A percentile compares a stretch with the other conserved stretches of the same genome.
phyloP scores from a whole-genome alignment of 2,888 invertebrate species.

The Balanococcus diminutus region DNA sequence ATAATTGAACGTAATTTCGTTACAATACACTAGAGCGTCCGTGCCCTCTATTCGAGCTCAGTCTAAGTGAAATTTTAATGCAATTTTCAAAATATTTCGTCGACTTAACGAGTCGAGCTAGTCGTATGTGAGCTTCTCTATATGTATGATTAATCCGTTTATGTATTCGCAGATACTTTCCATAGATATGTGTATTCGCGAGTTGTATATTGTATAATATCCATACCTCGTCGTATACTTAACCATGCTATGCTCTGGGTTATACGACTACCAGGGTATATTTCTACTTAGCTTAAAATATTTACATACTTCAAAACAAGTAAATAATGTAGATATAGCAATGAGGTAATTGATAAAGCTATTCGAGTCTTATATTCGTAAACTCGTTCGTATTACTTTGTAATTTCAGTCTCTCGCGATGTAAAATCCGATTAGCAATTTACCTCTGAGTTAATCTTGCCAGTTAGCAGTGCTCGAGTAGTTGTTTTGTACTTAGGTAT shows the following conservation, averaged over 20 bases:
- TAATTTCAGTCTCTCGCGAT: background rate
- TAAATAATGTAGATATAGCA: background rate
- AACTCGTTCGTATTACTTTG: background rate
- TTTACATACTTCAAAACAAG: background rate
- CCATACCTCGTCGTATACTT: no score
- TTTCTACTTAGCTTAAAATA: background rate
- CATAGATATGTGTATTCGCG: no score
- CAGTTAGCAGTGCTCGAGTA: background rate
- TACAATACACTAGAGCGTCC: background rate
- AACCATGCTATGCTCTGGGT: background rate
- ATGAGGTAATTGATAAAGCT: slow-evolving; percentile 1
- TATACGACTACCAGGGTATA: background rate
- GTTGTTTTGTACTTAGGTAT: no score
- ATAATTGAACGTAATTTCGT: slow-evolving; percentile 5
- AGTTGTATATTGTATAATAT: no score
- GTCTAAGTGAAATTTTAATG: slow-evolving; percentile 5
- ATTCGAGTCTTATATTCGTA: background rate
- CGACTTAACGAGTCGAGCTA: background rate
- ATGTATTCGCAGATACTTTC: background rate
- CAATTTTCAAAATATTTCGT: background rate
- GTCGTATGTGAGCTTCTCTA: background rate
- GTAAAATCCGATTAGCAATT: background rate
- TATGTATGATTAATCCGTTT: background rate
- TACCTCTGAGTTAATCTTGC: background rate
- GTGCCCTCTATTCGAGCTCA: background rate